Evolutionary conservation across 1,140 invertebrate genomes (phyloP).

Genomic region (Panulirus ornatus): DNA sequence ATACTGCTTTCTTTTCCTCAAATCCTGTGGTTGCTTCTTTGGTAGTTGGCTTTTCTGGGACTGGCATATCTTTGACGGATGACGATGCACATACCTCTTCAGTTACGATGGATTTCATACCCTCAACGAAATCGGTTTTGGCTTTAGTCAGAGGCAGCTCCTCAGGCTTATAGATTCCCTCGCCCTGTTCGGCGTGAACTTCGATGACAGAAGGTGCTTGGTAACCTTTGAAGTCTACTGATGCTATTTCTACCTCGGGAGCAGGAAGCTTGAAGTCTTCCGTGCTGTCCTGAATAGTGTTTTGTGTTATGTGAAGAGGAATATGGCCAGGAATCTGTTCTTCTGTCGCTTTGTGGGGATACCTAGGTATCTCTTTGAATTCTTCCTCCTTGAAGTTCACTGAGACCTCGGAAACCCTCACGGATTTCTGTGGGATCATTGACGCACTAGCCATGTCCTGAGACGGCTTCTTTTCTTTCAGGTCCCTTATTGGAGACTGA

Average conservation of each 20-base stretch:
- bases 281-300: conserved; percentile 59
- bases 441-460: conserved; percentile 61
- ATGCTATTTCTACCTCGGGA: conserved; percentile 62
- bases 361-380: conserved; percentile 67
- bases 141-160: conserved; percentile 50
- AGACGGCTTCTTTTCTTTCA: conserved; percentile 57
- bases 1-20: conserved; percentile 82
- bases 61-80: conserved; percentile 43
- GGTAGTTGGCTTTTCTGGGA: conserved; percentile 45
- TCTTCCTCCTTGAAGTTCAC: conserved; percentile 71
- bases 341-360: conserved; percentile 51
- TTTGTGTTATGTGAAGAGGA: conserved; percentile 60
- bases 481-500: conserved; percentile 66
- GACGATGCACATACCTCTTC: conserved; percentile 50
- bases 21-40: conserved; percentile 59
- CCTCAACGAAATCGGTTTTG: conserved; percentile 55
- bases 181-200: conserved; percentile 46
- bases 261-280: conserved; percentile 50
- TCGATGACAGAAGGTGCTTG: conserved; percentile 61
- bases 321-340: conserved; percentile 65
- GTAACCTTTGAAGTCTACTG: conserved; percentile 64
- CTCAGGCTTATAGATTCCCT: conserved; percentile 52
- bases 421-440: conserved; percentile 69
- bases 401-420: conserved; percentile 74
- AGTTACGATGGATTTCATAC: conserved; percentile 50